Evolutionary conservation across 2,888 invertebrate species (phyloP).

Genomic region (Rotaria sp.): DNA sequence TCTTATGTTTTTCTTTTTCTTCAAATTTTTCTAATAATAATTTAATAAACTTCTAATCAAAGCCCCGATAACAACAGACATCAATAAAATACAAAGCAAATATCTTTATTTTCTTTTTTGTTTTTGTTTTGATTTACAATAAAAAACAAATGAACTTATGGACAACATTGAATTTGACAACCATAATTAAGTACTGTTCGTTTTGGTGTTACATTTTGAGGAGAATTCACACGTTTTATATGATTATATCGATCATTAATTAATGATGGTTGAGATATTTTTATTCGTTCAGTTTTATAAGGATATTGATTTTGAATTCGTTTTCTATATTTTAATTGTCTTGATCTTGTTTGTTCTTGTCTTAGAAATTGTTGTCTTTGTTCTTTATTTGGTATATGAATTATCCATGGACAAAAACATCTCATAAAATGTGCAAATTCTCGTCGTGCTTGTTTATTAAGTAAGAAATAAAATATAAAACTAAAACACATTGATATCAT

Average conservation of each 20-base stretch:
- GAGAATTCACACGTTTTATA: not conserved
- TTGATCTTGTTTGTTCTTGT: not conserved
- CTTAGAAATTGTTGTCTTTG: not conserved
- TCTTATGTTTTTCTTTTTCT: not conserved
- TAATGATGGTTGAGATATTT: not conserved
- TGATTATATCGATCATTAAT: not conserved
- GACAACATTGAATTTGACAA: constrained; percentile 6
- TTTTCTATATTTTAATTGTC: not conserved
- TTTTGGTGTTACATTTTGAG: not conserved
- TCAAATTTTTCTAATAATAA: not conserved
- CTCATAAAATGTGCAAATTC: not conserved
- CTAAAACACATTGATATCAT: constrained; percentile 7
- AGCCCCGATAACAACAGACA: too few relatives aligned
- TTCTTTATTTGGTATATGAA: not conserved
- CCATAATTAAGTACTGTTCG: not conserved
- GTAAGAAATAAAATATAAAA: constrained; percentile 1
- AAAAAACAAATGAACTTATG: not conserved
- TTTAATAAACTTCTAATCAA: too few relatives aligned
- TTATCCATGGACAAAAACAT: not conserved
- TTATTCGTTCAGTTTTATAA: not conserved
- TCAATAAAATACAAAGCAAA: too few relatives aligned
- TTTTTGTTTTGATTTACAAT: too few relatives aligned
- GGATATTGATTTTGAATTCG: not conserved
- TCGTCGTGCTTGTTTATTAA: not conserved
- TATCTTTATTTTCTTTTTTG: not conserved